Base-by-base conservation (phyloP, 1,140 invertebrate genomes). In the Cyclargus thomasi region DNA sequence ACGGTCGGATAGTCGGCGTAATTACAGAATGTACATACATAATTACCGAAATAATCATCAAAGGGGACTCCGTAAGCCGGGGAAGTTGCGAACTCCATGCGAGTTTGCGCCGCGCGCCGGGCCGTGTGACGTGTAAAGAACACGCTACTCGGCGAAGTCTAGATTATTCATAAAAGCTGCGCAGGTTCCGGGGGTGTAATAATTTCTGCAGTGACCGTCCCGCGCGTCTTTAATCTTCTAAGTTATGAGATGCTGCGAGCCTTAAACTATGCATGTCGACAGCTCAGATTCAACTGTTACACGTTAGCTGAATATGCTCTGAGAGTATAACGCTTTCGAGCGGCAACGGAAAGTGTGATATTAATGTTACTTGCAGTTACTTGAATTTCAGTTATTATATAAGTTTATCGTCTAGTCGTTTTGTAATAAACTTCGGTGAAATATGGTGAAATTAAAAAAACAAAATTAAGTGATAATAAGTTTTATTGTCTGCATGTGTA, bases 1-100 rank as follows among this genome's bases (percentile, higher is more conserved):
- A 47, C 39, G 55, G 18, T 5, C 20, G 18, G 55, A 20, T 59
- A 20, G 55, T 59, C 55, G 55, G 18, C 18, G 17, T 59, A 20
- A 21, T 59, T 47, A 47, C 39, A 47, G 39, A 47, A 47, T 47
- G 39, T 59, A 59, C 55, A 59, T 59, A 59, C 55, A 59, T 59
- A 59, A 59, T 59, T 59, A 59, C 17, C 55, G 18, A 59, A 59
- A 59, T 59, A 59, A 59, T 59, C 20, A 59, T 59, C 55, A 59
- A 59, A 59, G 55, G 55, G 55, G 21, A 59, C 17, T 20, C 17
- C 17, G 18, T 59, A 59, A 59, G 55, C 55, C 55, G 10, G 17
- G 20, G 17, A 59, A 20, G 18, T 59, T 59, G 18, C 55, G 18
- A 59, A 59, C 55, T 59, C 20, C 20, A 59, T 59, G 55, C 21